Percentiles rank a stretch among this genome's conserved stretches.
Conservation (phyloP, 2,113 vertebrate genomes). For the Pollachius pollachius region DNA sequence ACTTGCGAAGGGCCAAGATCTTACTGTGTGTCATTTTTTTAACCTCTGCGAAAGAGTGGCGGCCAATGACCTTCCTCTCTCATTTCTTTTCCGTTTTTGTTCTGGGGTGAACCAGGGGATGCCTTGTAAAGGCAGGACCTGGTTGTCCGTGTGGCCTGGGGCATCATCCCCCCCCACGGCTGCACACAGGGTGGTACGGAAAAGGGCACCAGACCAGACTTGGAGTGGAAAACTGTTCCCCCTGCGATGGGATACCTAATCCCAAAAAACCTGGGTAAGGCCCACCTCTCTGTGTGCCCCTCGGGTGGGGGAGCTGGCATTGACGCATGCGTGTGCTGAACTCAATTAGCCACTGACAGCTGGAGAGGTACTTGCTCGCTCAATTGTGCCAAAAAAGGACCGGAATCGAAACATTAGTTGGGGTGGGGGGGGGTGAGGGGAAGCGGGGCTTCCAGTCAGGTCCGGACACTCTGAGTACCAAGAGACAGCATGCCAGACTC, state of each 20-base stretch:
- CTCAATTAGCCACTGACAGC: constrained; percentile 63
- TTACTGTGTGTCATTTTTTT: not conserved
- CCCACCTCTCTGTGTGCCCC: constrained; percentile 34
- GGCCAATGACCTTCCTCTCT: constrained; percentile 46
- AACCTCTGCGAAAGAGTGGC: constrained; percentile 3
- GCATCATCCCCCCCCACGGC: constrained; percentile 47
- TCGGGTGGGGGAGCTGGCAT: constrained; percentile 33
- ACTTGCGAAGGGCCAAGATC: constrained; percentile 26
- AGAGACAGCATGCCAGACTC: constrained; percentile 14
- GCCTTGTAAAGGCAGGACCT: constrained; percentile 35
- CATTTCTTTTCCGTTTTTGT: constrained; percentile 9
- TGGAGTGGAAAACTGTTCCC: constrained; percentile 70
- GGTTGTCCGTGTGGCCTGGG: constrained; percentile 56
- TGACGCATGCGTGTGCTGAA: constrained; percentile 36
- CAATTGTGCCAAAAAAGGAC: constrained; percentile 62
- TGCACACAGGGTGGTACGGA: constrained; percentile 47
- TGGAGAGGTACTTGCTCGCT: constrained; percentile 31
- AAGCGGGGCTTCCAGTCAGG: constrained; percentile 29
- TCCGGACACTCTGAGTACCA: not conserved
- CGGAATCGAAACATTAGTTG: constrained; percentile 23
- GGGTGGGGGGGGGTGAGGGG: no score
- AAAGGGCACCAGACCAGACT: constrained; percentile 50
- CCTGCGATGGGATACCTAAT: constrained; percentile 50
- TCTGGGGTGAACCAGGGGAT: constrained; percentile 35
- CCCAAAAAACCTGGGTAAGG: constrained; percentile 61